A percentile compares a stretch with the other conserved stretches of the same genome.
Evolutionary conservation across 2,797 vertebrate species (phyloP).

Genomic region (Danio albolineatus): DNA sequence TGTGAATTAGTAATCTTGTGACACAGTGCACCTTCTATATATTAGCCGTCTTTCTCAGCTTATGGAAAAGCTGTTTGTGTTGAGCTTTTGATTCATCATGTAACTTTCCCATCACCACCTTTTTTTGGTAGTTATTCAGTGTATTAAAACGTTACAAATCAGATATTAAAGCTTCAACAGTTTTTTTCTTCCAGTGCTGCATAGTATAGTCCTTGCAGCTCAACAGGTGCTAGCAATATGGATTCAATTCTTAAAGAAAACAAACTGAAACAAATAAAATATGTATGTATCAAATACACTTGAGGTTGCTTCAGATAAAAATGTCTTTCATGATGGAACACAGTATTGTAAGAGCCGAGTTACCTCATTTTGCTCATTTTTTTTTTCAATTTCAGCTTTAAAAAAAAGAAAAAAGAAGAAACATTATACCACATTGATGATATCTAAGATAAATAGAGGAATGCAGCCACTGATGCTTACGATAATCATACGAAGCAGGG

Average conservation of each 20-base stretch:
- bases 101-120: too few relatives aligned
- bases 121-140: too few relatives aligned
- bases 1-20: too few relatives aligned
- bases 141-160: too few relatives aligned
- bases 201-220: neutral
- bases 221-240: neutral
- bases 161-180: too few relatives aligned
- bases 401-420: neutral
- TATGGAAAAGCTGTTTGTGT: too few relatives aligned
- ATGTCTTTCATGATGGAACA: neutral
- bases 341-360: neutral
- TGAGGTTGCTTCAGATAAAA: neutral
- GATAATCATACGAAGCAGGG: conserved; percentile 49
- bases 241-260: neutral
- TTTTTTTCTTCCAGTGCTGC: too few relatives aligned
- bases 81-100: too few relatives aligned
- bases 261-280: neutral
- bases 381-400: neutral
- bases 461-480: conserved; percentile 29
- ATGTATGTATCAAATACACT: neutral
- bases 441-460: conserved; percentile 15
- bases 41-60: too few relatives aligned
- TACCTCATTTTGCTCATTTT: neutral
- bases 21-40: too few relatives aligned
- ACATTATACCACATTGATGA: conserved; percentile 5